Evolutionary conservation across 1,140 invertebrate species (phyloP).

Genomic region (Drosophila murphyi): DNA sequence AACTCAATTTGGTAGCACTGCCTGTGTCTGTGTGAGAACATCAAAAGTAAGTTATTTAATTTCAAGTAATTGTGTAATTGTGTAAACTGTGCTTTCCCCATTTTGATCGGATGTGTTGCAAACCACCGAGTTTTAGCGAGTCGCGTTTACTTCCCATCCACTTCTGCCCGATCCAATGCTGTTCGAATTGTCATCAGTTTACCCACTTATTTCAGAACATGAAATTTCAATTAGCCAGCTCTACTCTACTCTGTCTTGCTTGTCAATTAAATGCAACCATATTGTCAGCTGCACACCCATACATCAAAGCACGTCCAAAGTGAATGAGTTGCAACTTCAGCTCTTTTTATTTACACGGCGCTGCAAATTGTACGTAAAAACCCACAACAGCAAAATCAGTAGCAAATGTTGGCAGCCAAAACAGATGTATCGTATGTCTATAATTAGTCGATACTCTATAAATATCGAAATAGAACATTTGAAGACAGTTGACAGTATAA

Average conservation of each 20-base stretch:
- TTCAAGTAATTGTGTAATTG: too few relatives aligned
- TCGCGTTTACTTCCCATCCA: neutral
- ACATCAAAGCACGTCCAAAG: neutral
- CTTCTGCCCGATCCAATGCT: too few relatives aligned
- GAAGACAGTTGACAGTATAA: too few relatives aligned
- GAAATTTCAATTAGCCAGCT: constrained; percentile 81
- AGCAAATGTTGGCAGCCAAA: neutral
- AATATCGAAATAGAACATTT: too few relatives aligned
- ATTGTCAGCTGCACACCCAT: constrained; percentile 40
- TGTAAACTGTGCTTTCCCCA: too few relatives aligned
- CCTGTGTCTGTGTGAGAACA: too few relatives aligned
- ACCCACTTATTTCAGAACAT: constrained; percentile 71
- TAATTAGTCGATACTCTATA: neutral
- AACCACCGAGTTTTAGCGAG: constrained; percentile 21
- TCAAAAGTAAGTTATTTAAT: too few relatives aligned
- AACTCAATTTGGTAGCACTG: too few relatives aligned
- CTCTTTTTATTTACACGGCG: constrained; percentile 45
- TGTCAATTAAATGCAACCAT: constrained; percentile 79
- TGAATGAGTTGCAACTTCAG: constrained; percentile 22
- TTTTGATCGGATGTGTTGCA: neutral
- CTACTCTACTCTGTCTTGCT: constrained; percentile 72
- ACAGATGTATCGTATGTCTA: neutral
- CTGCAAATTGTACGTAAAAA: constrained; percentile 37
- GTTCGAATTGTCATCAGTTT: constrained; percentile 4
- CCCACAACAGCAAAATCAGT: constrained; percentile 17